Evolutionary conservation across 2,888 invertebrate genomes (phyloP).

Genomic region (Lithophane leautieri): DNA sequence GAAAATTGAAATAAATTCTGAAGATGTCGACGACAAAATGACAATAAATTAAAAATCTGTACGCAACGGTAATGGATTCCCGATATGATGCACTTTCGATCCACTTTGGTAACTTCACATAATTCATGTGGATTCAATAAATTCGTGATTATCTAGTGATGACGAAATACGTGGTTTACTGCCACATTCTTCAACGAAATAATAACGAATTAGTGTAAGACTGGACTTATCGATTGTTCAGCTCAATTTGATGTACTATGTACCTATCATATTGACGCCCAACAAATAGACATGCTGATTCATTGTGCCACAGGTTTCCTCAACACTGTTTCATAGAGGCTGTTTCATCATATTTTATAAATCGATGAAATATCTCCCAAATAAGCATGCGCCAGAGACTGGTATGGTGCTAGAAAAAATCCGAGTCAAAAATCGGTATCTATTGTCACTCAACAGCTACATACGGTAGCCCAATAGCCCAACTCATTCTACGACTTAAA

Average conservation of each 20-base stretch:
- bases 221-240: background rate
- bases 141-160: slow-evolving; percentile 58
- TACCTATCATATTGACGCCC: background rate
- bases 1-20: slow-evolving; percentile 58
- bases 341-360: background rate
- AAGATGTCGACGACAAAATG: slow-evolving; percentile 47
- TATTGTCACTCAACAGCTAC: slow-evolving; percentile 22
- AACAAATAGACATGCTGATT: background rate
- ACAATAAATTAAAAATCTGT: slow-evolving; percentile 64
- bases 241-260: background rate
- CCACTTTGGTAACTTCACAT: slow-evolving; percentile 63
- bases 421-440: slow-evolving; percentile 4
- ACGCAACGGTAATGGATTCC: slow-evolving; percentile 62
- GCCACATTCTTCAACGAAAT: slow-evolving; percentile 32
- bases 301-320: background rate
- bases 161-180: slow-evolving; percentile 52
- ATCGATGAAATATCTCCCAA: background rate
- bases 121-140: slow-evolving; percentile 60
- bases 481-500: slow-evolving; percentile 1
- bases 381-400: slow-evolving; percentile 14
- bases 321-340: background rate
- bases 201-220: background rate
- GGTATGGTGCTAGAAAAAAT: slow-evolving; percentile 36
- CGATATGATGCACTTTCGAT: slow-evolving; percentile 69
- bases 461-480: slow-evolving; percentile 22